These are phyloP conservation scores for Platyscapa corneri DNA, from an alignment of 1,140 invertebrate species.

Conservation along the genomic window DNA sequence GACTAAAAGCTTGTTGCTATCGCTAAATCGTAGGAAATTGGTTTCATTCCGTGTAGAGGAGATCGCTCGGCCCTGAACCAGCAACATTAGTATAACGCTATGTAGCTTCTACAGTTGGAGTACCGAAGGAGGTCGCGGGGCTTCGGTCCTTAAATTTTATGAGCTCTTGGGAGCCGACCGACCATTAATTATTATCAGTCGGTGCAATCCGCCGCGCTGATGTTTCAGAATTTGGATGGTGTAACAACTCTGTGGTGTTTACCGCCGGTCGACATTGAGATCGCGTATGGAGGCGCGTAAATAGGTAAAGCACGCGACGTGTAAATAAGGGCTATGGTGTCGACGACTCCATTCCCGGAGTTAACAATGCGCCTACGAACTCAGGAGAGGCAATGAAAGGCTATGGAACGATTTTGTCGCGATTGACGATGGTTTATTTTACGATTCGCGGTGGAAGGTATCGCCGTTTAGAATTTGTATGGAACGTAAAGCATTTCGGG, in stretches of 20 bases:
- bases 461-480: no score
- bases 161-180: constrained; percentile 45
- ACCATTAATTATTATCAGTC: constrained; percentile 61
- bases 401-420: no score
- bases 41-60: no score
- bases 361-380: neutral
- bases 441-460: neutral
- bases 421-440: neutral
- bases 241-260: neutral
- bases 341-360: neutral
- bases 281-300: constrained; percentile 6
- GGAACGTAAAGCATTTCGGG: no score
- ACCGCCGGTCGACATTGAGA: neutral
- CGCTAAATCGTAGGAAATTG: no score
- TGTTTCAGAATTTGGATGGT: neutral
- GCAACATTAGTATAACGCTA: no score
- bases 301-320: constrained; percentile 3
- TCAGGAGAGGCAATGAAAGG: no score
- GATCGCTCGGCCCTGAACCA: no score
- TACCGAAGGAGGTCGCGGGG: constrained; percentile 52
- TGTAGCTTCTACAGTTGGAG: neutral
- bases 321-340: constrained; percentile 7
- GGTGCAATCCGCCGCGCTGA: constrained; percentile 56
- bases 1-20: no score
- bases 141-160: constrained; percentile 67